Conservation (phyloP, 2,113 vertebrate species). For the Tiliqua scincoides region DNA sequence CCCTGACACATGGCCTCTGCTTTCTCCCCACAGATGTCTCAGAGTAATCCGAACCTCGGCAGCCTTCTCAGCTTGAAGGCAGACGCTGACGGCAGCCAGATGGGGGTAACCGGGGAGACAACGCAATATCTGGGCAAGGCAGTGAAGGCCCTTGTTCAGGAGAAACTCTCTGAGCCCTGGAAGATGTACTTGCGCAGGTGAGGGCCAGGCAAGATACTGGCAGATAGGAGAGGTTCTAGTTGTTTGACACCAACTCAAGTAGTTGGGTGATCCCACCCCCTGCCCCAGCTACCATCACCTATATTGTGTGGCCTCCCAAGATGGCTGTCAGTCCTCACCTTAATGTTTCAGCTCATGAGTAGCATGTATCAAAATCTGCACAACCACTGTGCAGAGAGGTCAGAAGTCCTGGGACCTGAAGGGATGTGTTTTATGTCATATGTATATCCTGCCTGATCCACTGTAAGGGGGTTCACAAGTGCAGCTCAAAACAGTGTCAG, state of each 20-base stretch:
- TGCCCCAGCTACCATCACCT: not conserved
- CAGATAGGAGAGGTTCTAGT: not conserved
- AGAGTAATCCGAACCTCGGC: constrained; percentile 87
- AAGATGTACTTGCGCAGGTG: constrained; percentile 96
- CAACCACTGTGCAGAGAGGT: not conserved
- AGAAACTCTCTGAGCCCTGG: constrained; percentile 91
- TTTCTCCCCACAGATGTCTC: constrained; percentile 83
- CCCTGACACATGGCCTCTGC: constrained; percentile 43
- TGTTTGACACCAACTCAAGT: too few relatives aligned
- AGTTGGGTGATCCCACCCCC: too few relatives aligned
- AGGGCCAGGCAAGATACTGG: constrained; percentile 1
- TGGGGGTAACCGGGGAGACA: constrained; percentile 74
- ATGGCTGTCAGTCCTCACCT: not conserved
- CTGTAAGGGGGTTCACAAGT: not conserved
- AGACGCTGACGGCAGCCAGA: constrained; percentile 83
- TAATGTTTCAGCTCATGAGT: not conserved
- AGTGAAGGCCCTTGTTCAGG: constrained; percentile 85
- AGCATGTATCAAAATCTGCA: not conserved
- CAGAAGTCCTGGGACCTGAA: not conserved
- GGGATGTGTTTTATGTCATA: too few relatives aligned
- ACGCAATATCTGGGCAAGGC: constrained; percentile 87
- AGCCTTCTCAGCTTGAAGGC: constrained; percentile 87
- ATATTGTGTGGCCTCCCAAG: not conserved
- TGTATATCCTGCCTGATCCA: not conserved
- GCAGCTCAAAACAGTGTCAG: not conserved